Conservation (phyloP, 2,113 vertebrate species). For the Mastomys natalensis region DNA sequence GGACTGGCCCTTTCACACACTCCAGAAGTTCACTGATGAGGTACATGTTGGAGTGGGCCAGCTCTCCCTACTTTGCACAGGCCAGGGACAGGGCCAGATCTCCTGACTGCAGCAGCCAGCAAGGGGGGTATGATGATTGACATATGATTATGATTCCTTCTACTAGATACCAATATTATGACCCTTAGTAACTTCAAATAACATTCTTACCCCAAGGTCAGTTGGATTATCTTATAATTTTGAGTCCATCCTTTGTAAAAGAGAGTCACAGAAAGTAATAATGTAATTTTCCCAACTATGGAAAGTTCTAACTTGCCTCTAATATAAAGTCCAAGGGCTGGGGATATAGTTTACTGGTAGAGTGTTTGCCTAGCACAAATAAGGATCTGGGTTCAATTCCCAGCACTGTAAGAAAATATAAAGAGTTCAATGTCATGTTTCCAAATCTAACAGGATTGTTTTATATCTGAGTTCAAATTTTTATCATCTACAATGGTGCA, state of each 20-base stretch:
- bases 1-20: neutral
- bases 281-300: conserved; percentile 21
- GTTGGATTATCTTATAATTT: conserved; percentile 30
- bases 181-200: conserved; percentile 31
- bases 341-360: neutral
- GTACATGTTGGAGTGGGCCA: neutral
- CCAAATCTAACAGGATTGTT: conserved; percentile 50
- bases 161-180: neutral
- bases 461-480: conserved; percentile 7
- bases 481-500: neutral
- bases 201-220: neutral
- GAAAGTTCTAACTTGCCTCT: conserved; percentile 43
- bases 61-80: neutral
- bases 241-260: conserved; percentile 61
- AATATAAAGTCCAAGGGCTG: conserved; percentile 16
- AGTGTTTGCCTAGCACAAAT: neutral
- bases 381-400: neutral
- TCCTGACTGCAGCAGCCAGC: neutral
- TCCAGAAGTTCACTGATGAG: neutral
- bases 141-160: conserved; percentile 41
- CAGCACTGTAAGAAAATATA: neutral
- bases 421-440: conserved; percentile 48
- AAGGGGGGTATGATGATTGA: neutral
- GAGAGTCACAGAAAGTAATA: conserved; percentile 3
- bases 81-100: neutral